Conservation (phyloP, 2,113 vertebrate genomes). For the Chionomys nivalis region DNA sequence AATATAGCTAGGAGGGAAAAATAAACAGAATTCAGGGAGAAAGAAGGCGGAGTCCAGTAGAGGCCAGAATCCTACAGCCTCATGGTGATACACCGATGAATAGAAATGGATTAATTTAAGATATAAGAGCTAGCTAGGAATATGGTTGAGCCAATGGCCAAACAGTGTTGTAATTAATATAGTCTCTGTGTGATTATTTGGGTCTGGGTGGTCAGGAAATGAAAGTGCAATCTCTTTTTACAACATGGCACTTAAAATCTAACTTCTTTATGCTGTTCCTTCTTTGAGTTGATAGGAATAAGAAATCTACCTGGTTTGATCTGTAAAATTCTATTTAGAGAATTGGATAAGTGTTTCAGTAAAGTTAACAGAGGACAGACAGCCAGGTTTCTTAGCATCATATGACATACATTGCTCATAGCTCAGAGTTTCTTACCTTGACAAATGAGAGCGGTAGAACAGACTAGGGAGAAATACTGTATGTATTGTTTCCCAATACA, state of each 20-base stretch:
- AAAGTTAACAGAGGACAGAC: constrained; percentile 44
- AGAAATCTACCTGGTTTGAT: constrained; percentile 47
- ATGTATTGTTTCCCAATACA: constrained; percentile 40
- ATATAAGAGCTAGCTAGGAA: too few species aligned
- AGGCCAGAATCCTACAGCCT: too few species aligned
- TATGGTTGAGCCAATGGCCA: too few species aligned
- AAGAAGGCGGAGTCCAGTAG: too few species aligned
- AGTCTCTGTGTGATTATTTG: too few species aligned
- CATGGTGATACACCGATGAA: too few species aligned
- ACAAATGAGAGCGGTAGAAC: not conserved
- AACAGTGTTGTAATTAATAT: too few species aligned
- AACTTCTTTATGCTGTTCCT: not conserved
- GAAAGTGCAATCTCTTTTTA: too few species aligned
- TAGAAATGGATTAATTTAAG: too few species aligned
- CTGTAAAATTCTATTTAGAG: constrained; percentile 49
- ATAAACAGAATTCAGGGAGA: too few species aligned
- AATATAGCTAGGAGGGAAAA: too few species aligned
- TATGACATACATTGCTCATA: not conserved
- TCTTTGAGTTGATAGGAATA: not conserved
- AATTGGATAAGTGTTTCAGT: constrained; percentile 3
- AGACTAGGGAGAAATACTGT: constrained; percentile 1
- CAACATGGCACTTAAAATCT: not conserved
- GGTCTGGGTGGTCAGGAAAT: too few species aligned
- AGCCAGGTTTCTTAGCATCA: constrained; percentile 40
- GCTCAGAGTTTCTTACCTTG: not conserved